A percentile compares a stretch with the other conserved stretches of the same genome.
Conservation (phyloP, 2,888 invertebrate genomes). For the Dynastes hyllus region DNA sequence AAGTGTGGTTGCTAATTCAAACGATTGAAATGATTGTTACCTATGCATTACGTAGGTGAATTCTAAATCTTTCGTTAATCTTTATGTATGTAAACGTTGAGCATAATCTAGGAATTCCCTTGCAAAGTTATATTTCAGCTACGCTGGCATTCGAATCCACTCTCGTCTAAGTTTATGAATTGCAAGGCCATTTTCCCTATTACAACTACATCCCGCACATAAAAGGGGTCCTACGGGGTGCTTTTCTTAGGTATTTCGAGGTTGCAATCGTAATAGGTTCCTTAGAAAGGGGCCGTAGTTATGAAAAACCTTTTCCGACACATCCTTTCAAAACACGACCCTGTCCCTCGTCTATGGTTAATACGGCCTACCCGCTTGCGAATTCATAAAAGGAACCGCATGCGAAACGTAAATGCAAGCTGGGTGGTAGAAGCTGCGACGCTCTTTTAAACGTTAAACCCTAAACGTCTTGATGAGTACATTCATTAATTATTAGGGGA, state of each 20-base stretch:
- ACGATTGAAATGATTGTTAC: too few species aligned
- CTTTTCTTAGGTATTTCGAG: conserved; percentile 36
- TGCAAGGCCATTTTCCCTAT: background rate
- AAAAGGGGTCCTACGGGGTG: conserved; percentile 28
- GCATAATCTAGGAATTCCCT: too few species aligned
- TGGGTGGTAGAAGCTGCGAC: background rate
- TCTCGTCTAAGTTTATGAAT: background rate
- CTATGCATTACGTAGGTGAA: too few species aligned
- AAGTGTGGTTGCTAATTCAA: too few species aligned
- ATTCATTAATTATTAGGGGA: conserved; percentile 7
- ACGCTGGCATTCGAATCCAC: background rate
- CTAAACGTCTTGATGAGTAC: conserved; percentile 20
- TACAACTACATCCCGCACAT: conserved; percentile 18
- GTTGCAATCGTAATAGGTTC: background rate
- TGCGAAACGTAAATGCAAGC: too few species aligned
- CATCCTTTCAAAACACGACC: too few species aligned
- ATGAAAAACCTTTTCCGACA: background rate
- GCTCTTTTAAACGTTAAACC: conserved; percentile 29
- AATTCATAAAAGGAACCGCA: too few species aligned
- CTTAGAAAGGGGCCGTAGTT: background rate
- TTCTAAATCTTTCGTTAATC: too few species aligned
- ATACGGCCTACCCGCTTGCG: too few species aligned
- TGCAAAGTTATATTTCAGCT: too few species aligned
- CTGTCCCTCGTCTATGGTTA: too few species aligned
- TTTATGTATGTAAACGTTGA: too few species aligned